Evolutionary conservation across 2,797 vertebrate genomes (phyloP).

Genomic region (Pipistrellus nathusii): DNA sequence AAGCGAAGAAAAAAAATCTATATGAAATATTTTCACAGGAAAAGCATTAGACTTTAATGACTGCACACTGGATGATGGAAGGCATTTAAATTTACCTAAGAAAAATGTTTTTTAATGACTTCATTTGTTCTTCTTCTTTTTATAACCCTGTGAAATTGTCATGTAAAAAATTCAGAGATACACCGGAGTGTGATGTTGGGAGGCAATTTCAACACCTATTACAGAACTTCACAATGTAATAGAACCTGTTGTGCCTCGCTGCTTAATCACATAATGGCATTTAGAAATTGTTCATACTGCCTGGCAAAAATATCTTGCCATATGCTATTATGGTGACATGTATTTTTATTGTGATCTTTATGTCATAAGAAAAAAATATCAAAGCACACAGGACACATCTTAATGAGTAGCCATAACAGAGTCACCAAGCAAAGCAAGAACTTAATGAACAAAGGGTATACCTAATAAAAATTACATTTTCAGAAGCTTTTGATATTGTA

Average conservation of each 20-base stretch:
- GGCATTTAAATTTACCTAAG: conserved; percentile 80
- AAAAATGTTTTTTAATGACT: conserved; percentile 85
- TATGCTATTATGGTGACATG: conserved; percentile 63
- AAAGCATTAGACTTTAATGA: conserved; percentile 84
- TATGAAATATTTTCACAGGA: conserved; percentile 83
- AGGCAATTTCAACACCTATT: conserved; percentile 83
- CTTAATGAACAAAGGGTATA: conserved; percentile 49
- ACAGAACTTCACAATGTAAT: conserved; percentile 76
- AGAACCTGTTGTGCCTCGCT: conserved; percentile 81
- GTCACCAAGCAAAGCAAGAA: conserved; percentile 74
- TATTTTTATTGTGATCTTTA: conserved; percentile 84
- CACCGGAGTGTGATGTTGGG: conserved; percentile 78
- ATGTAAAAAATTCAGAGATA: conserved; percentile 83
- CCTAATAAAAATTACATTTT: conserved; percentile 73
- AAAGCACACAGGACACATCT: conserved; percentile 78
- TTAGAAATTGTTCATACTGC: conserved; percentile 80
- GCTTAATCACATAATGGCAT: conserved; percentile 83
- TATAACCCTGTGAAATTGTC: conserved; percentile 79
- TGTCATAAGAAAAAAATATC: conserved; percentile 80
- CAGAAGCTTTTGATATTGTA: conserved; percentile 41
- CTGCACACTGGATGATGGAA: conserved; percentile 79
- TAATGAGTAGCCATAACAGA: conserved; percentile 60
- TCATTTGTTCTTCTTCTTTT: conserved; percentile 85
- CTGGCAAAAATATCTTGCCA: conserved; percentile 79
- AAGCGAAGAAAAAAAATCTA: conserved; percentile 69